Evolutionary conservation across 2,888 invertebrate species (phyloP), one percentile per base, ranked within the genome.

Genomic region (Sphaerophoria rueppellii): DNA sequence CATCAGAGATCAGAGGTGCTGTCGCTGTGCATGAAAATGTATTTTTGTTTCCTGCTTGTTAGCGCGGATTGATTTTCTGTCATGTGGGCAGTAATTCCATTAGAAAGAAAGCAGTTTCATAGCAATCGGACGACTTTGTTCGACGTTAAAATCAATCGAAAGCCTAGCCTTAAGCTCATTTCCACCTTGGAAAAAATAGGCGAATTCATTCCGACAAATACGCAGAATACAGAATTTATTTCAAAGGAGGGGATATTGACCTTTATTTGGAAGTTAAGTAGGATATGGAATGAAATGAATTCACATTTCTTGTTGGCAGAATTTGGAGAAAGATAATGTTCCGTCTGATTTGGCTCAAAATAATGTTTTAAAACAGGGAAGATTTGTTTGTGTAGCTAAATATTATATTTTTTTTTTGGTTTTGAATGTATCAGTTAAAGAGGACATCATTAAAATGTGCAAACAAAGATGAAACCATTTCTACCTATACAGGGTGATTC

Each of bases 91-190:
- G 61, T 57, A 35, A 55, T 55, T 82, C 74, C 73, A 82, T 74
- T 79, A 79, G 70, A 32, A 4, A 9, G 24, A 43, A 37, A n/a
- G 11, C 63, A 46, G 34, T 52, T 52, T 16, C 40, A 40, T 69
- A 14, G 40, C 54, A 67, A 63, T 63, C 57, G 63, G 35, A 61
- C 40, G 82, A 79, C 74, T 74, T 79, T 74, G 79, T 70, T 58
- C 57, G 63, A 65, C 57, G 54, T 79, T n/a, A n/a, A 65, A 74
- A 79, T 74, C 70, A 82, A 73, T 70, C 70, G 67, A 78, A 74
- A 61, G 77, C 32, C 54, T 54, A 40, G 48, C 24, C 24, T 24
- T 24, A 24, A 50, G 50, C 58, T 69, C 35, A 48, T 16, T 48
- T 16, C n/a, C n/a, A 72, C 54, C 48, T 46, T 60, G 52, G 16